Evolutionary conservation across 2,113 vertebrate genomes (phyloP).

Genomic region (Tachysurus vachellii): DNA sequence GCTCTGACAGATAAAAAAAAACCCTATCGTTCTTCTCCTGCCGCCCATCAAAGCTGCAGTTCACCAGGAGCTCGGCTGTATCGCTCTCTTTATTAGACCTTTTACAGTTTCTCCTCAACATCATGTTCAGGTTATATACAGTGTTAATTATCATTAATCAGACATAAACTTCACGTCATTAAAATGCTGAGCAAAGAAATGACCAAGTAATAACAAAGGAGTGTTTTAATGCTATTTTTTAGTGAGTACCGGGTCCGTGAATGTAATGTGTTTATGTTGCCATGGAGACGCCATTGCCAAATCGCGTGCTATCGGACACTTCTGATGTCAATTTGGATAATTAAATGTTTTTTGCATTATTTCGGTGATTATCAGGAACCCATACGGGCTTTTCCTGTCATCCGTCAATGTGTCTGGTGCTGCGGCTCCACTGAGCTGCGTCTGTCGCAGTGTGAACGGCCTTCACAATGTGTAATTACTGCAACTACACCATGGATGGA

Average conservation of each 20-base stretch:
- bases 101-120: background rate
- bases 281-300: background rate
- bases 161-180: background rate
- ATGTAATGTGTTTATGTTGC: background rate
- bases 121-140: background rate
- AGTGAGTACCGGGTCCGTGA: background rate
- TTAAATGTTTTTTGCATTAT: too few relatives aligned
- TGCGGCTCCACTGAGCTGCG: background rate
- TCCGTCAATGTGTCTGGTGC: background rate
- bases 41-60: background rate
- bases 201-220: background rate
- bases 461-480: slow-evolving; percentile 35
- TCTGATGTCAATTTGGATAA: too few relatives aligned
- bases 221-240: background rate
- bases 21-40: background rate
- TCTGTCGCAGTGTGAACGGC: background rate
- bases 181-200: background rate
- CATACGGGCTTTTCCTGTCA: too few relatives aligned
- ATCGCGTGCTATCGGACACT: background rate
- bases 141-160: background rate
- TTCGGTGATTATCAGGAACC: too few relatives aligned
- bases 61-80: background rate
- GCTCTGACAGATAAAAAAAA: slow-evolving; percentile 1
- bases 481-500: slow-evolving; percentile 22
- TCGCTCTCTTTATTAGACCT: background rate